These are phyloP conservation scores for Cosmia pyralina DNA, from an alignment of 2,888 invertebrate species.

Conservation along the genomic window DNA sequence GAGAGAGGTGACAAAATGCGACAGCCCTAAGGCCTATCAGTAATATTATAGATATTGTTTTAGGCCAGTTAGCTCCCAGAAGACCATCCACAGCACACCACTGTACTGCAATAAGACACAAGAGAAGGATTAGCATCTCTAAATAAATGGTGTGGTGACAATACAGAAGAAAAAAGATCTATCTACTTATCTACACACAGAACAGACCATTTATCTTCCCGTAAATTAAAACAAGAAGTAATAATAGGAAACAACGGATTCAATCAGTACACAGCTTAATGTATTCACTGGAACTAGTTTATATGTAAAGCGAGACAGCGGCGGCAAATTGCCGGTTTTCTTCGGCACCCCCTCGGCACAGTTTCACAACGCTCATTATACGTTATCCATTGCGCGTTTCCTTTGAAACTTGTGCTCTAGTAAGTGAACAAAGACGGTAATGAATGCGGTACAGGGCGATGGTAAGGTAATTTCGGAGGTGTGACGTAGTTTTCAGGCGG, in stretches of 20 bases:
- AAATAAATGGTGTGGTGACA: background rate
- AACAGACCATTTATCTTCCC: slow-evolving; percentile 14
- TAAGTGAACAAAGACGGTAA: slow-evolving; percentile 4
- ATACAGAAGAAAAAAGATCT: background rate
- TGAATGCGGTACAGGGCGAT: slow-evolving; percentile 5
- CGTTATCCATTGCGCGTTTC: slow-evolving; percentile 1
- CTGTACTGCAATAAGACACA: no score
- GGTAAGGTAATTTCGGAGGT: background rate
- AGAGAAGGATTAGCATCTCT: no score
- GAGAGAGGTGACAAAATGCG: no score
- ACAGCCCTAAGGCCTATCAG: no score
- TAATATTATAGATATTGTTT: no score
- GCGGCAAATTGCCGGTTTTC: slow-evolving; percentile 57
- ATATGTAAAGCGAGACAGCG: slow-evolving; percentile 55
- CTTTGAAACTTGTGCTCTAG: background rate
- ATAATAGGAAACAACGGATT: slow-evolving; percentile 52
- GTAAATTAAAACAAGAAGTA: slow-evolving; percentile 54
- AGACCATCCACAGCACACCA: no score
- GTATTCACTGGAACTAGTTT: slow-evolving; percentile 57
- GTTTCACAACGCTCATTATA: slow-evolving; percentile 4
- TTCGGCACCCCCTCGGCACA: slow-evolving; percentile 6
- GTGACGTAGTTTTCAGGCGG: slow-evolving; percentile 5
- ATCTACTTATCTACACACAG: background rate
- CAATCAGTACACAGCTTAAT: slow-evolving; percentile 60
- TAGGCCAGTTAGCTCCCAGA: no score